These are phyloP conservation scores for Trypoxylus dichotomus DNA, from an alignment of 1,140 invertebrate genomes.

Conservation along the genomic window DNA sequence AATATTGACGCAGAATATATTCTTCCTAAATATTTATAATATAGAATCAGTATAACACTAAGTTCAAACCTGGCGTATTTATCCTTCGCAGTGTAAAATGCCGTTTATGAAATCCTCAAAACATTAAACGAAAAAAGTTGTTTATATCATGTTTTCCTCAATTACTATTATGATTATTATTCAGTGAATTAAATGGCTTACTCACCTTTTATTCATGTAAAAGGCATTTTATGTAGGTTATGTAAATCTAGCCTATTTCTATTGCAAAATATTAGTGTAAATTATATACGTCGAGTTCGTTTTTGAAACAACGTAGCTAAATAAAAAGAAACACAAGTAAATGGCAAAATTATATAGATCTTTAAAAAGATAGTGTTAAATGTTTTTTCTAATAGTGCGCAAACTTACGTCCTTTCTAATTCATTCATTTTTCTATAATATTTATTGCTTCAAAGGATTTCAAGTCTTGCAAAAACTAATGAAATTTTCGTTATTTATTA, in stretches of 20 bases:
- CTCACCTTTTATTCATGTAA: neutral
- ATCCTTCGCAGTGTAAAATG: neutral
- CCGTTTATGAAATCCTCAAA: neutral
- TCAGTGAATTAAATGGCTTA: neutral
- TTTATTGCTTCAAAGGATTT: too few relatives aligned
- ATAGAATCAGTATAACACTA: neutral
- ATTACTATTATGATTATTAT: neutral
- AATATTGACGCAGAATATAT: neutral
- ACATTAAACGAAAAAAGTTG: neutral
- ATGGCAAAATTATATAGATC: too few relatives aligned
- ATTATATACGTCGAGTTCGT: neutral
- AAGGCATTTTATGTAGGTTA: neutral
- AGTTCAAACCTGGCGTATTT: neutral
- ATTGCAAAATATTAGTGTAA: constrained; percentile 1
- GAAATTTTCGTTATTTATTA: too few relatives aligned
- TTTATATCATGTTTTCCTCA: constrained; percentile 1
- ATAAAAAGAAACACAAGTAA: too few relatives aligned
- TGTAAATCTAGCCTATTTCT: neutral
- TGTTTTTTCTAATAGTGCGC: too few relatives aligned
- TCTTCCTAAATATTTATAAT: neutral
- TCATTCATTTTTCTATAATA: too few relatives aligned
- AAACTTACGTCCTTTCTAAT: too few relatives aligned
- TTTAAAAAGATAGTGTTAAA: too few relatives aligned
- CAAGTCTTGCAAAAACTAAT: too few relatives aligned
- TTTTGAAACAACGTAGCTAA: too few relatives aligned